These are phyloP conservation scores for Zapus hudsonius DNA, from an alignment of 2,113 vertebrate species.

Conservation along the genomic window DNA sequence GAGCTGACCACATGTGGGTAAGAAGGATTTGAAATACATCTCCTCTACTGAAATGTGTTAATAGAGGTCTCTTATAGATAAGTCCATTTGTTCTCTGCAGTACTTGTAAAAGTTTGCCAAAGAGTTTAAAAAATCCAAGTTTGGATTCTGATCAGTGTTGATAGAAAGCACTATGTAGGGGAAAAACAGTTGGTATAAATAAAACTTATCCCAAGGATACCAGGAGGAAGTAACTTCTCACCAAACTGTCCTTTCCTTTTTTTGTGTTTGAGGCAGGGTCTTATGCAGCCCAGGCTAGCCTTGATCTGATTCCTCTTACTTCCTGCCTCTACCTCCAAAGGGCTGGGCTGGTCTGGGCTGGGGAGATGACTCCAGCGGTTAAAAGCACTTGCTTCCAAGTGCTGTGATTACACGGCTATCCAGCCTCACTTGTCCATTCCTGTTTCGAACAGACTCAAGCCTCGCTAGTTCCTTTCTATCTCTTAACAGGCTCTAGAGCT, in stretches of 20 bases:
- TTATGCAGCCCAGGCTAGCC: background rate
- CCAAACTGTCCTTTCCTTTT: background rate
- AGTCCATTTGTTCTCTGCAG: background rate
- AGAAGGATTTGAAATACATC: slow-evolving; percentile 24
- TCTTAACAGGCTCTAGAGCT: background rate
- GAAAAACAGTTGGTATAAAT: slow-evolving; percentile 42
- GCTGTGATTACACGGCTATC: no score
- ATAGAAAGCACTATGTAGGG: slow-evolving; percentile 48
- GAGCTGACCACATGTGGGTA: background rate
- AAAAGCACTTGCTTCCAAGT: background rate
- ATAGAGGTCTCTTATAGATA: background rate
- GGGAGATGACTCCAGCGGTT: no score
- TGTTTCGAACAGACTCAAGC: no score
- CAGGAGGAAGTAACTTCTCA: background rate
- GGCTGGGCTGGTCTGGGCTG: no score
- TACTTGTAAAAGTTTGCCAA: slow-evolving; percentile 23
- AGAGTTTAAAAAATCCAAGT: slow-evolving; percentile 37
- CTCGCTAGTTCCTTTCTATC: background rate
- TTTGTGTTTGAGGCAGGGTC: background rate
- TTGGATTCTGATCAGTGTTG: slow-evolving; percentile 44
- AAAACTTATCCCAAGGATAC: slow-evolving; percentile 16
- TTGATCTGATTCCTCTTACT: background rate
- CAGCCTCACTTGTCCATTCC: no score
- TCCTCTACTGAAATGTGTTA: background rate
- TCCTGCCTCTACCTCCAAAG: no score